Conservation (phyloP, 2,113 vertebrate species). For the Phrynocephalus versicolor region DNA sequence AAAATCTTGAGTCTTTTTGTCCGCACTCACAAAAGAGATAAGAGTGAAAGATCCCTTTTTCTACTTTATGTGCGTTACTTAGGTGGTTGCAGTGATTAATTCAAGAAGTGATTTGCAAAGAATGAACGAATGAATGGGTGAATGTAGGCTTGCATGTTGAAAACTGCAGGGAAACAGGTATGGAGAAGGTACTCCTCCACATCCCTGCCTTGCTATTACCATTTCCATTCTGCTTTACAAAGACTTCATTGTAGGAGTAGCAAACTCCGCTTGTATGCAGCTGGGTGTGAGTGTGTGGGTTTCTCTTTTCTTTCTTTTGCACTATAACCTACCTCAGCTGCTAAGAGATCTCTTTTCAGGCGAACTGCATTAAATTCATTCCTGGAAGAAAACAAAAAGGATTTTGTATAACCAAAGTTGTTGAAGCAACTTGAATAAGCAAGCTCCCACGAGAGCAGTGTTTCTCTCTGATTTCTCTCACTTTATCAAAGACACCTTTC, state of each 20-base stretch:
- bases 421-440: constrained; percentile 75
- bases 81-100: accelerated
- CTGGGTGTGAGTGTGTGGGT: constrained; percentile 8
- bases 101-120: not conserved
- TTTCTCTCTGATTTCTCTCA: constrained; percentile 78
- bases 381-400: constrained; percentile 86
- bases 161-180: constrained; percentile 29
- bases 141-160: not conserved
- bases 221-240: constrained; percentile 64
- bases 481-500: constrained; percentile 82
- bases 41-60: not conserved
- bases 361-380: constrained; percentile 92
- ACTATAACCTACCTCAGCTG: constrained; percentile 93
- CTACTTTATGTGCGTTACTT: not conserved
- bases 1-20: constrained; percentile 13
- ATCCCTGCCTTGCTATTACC: constrained; percentile 54
- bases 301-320: constrained; percentile 74
- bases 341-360: constrained; percentile 97
- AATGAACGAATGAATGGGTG: constrained; percentile 47
- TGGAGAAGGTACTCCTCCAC: constrained; percentile 55
- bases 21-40: constrained; percentile 4
- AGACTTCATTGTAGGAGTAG: constrained; percentile 73
- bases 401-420: constrained; percentile 83
- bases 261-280: constrained; percentile 72
- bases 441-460: constrained; percentile 71